phyloP scores from a whole-genome alignment of 2,113 vertebrate species.

The Psittacara wagleri region DNA sequence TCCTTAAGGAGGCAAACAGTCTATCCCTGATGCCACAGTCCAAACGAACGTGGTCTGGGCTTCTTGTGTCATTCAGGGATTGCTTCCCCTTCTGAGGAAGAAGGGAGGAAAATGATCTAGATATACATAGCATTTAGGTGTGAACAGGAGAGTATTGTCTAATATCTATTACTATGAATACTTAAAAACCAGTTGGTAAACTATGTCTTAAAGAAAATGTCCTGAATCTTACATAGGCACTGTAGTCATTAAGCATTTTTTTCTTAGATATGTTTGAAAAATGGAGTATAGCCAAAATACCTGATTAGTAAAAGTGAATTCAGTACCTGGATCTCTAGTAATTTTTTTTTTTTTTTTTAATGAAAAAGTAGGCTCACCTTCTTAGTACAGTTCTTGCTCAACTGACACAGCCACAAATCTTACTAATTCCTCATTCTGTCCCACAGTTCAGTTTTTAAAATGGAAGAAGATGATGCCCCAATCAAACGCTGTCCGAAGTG shows the following conservation, averaged over 20 bases:
- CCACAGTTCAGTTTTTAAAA: slow-evolving; percentile 86
- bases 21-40: neutral
- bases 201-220: neutral
- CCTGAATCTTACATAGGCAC: neutral
- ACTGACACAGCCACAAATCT: neutral
- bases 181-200: neutral
- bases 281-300: neutral
- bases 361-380: neutral
- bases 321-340: neutral
- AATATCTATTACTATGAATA: neutral
- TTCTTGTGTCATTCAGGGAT: neutral
- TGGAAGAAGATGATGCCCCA: slow-evolving; percentile 88
- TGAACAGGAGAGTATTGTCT: neutral
- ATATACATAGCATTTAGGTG: neutral
- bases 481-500: slow-evolving; percentile 99
- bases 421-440: neutral
- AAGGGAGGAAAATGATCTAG: neutral
- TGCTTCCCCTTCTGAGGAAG: neutral
- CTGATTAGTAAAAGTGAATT: neutral
- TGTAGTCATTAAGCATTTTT: neutral
- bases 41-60: neutral
- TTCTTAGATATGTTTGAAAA: neutral
- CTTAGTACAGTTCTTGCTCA: neutral
- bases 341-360: neutral
- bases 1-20: neutral